phyloP scores from a whole-genome alignment of 2,797 vertebrate species.

The Syngnathus rostellatus region DNA sequence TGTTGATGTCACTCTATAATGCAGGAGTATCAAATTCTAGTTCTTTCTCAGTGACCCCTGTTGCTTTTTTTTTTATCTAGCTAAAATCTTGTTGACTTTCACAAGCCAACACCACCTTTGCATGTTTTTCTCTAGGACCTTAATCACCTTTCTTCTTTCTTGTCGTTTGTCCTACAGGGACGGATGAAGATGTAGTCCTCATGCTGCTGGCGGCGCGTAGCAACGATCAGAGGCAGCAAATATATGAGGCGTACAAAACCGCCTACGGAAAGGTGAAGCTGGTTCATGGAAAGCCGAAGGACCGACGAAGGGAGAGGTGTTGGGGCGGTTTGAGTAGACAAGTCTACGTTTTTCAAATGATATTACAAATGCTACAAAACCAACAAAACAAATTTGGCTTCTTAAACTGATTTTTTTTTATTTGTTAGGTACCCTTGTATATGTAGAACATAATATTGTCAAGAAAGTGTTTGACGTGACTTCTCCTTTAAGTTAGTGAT shows the following conservation, averaged over 20 bases:
- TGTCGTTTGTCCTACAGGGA: slow-evolving; percentile 67
- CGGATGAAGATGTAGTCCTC: slow-evolving; percentile 83
- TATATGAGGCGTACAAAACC: slow-evolving; percentile 80
- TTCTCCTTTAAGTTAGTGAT: neutral
- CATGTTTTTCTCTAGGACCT: neutral
- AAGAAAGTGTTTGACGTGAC: too few relatives aligned
- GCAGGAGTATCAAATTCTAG: neutral
- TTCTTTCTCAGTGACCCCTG: neutral
- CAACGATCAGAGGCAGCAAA: slow-evolving; percentile 87
- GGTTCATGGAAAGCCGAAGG: slow-evolving; percentile 9
- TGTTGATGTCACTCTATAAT: neutral
- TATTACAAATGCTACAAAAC: neutral
- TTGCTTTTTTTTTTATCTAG: neutral
- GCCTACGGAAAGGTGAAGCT: slow-evolving; percentile 81
- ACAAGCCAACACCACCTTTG: neutral
- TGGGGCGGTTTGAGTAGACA: neutral
- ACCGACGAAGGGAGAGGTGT: too few relatives aligned
- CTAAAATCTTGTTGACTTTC: neutral
- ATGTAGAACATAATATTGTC: too few relatives aligned
- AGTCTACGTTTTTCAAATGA: neutral
- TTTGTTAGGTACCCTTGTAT: too few relatives aligned
- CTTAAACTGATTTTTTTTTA: neutral
- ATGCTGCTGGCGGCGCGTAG: slow-evolving; percentile 77
- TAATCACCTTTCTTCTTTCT: neutral
- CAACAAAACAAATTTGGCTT: neutral